phyloP scores from a whole-genome alignment of 2,888 invertebrate species.

The Acanthosepion lycidas region DNA sequence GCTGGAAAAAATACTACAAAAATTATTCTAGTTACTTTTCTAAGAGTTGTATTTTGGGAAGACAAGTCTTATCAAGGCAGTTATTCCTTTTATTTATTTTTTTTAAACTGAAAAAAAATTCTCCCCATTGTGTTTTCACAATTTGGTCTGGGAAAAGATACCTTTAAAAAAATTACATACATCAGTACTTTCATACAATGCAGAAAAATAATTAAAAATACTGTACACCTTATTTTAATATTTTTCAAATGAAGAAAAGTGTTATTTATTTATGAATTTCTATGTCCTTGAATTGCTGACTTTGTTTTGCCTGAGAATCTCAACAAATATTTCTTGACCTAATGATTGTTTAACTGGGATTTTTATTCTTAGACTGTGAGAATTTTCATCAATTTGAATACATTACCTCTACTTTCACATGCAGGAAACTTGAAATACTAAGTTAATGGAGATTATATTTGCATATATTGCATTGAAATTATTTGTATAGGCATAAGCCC shows the following conservation, averaged over 20 bases:
- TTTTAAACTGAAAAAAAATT: background rate
- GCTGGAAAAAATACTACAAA: background rate
- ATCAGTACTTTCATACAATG: background rate
- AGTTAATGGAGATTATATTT: background rate
- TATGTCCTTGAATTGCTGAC: background rate
- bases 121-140: background rate
- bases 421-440: background rate
- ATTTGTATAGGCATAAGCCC: background rate
- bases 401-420: background rate
- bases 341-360: background rate
- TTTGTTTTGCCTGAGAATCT: background rate
- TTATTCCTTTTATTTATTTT: background rate
- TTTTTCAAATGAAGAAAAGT: background rate
- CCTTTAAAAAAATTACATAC: no score
- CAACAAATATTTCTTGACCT: background rate
- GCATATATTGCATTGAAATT: background rate
- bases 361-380: constrained; percentile 1
- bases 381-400: background rate
- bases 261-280: background rate
- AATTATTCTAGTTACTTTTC: background rate
- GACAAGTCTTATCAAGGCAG: background rate
- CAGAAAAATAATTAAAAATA: background rate
- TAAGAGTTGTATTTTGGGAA: background rate
- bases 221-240: background rate
- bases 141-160: background rate